Base-by-base conservation (phyloP, 2,797 vertebrate species). In the Yasuhikotakia modesta region DNA sequence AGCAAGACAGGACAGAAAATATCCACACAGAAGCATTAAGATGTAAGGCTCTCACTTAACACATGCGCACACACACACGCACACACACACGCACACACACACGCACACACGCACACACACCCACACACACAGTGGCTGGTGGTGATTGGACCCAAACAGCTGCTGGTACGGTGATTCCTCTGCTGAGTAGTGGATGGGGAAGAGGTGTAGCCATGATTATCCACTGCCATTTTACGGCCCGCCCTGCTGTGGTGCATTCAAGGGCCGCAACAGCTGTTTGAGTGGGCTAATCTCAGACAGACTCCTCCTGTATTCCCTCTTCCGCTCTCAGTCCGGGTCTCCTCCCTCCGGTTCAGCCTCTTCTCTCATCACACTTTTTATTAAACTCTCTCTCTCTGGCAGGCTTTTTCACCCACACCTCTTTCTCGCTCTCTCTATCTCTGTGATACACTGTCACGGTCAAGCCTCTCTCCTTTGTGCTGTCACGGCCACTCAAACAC, bases 201-300 rank as follows among this genome's bases (percentile, higher is more conserved):
- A 76, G 71, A 53, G 55, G 70, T 70, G 53, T 50, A 65, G 74
- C 55, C 53, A 66, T 60, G 63, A 73, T 81, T 83, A 84, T 84
- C 55, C 30, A 61, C 53, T 72, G 71, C 35, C 57, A 32, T 68
- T 83, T 76, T 79, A 32, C 35, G 53, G 63, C 64, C 68, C 35
- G 75, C 67, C 69, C 72, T 21, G 76, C 67, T 71, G 72, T 55
- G 61, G 57, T 57, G 64, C 67, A 64, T 74, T 77, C 58, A 73
- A 65, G 48, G 73, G 77, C 77, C 73, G 65, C 63, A 81, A 78
- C 85, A 86, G 83, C 83, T 84, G 83, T 73, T 55, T 73, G 61
- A 79, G 68, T 58, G 24, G 75, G 30, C 58, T 79, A 63, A 76
- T 83, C 69, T 79, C 73, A 53, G 66, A 55, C 70, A 68, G 43